phyloP scores from a whole-genome alignment of 2,113 vertebrate genomes.

The Hypomesus transpacificus region DNA sequence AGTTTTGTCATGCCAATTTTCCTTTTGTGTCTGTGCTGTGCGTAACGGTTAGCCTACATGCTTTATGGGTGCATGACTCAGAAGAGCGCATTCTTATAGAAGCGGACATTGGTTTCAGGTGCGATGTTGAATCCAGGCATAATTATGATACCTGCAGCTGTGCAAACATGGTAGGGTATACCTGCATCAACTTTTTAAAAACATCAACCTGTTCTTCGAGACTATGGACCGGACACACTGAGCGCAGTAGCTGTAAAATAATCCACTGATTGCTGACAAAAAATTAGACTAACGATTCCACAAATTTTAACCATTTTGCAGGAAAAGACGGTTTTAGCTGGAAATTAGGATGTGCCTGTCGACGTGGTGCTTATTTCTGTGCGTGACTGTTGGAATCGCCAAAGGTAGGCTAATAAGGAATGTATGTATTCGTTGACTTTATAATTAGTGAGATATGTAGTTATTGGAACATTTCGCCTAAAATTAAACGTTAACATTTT shows the following conservation, averaged over 20 bases:
- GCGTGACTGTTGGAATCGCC: conserved; percentile 50
- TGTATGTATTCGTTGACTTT: background rate
- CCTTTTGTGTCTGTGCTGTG: conserved; percentile 14
- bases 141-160: background rate
- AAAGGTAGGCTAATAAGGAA: conserved; percentile 68
- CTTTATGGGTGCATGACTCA: background rate
- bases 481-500: too few relatives aligned
- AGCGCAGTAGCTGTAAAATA: background rate
- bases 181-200: conserved; percentile 43
- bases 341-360: conserved; percentile 59
- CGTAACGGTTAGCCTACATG: conserved; percentile 35
- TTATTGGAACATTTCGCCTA: too few relatives aligned
- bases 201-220: background rate
- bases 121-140: conserved; percentile 15
- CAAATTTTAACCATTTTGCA: conserved; percentile 38
- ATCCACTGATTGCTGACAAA: background rate
- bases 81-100: conserved; percentile 8
- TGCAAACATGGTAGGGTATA: background rate
- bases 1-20: background rate
- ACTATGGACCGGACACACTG: background rate
- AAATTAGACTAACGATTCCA: background rate
- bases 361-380: conserved; percentile 63
- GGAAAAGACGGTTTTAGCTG: conserved; percentile 39
- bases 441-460: too few relatives aligned
- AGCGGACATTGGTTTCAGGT: conserved; percentile 39